Base-by-base conservation (phyloP, 2,113 vertebrate genomes). In the Chaetodon auriga region DNA sequence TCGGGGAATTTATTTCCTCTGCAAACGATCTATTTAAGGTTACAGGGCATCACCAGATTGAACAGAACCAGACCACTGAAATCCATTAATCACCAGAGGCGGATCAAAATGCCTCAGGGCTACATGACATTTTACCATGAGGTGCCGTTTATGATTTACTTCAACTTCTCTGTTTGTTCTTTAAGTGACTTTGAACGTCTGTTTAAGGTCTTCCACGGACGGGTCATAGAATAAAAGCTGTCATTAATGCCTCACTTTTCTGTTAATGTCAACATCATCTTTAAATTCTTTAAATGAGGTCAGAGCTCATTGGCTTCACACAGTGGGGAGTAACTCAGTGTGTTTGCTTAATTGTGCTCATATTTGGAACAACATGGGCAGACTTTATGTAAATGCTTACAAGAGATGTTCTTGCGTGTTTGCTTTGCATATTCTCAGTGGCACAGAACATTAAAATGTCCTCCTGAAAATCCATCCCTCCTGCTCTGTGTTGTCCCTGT, bases 401-500 rank as follows among this genome's bases (percentile, higher is more conserved):
- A n/a, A 49, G 65, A 53, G 58, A 57, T 43, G 35, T 75, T 57
- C 68, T 69, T n/a, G 14, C 68, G 62, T 70, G 36, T 76, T 86
- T 83, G 64, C 62, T 66, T 75, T 48, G 75, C 35, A 54, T 68
- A 73, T 72, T 77, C 68, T 88, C 83, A 36, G 57, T 21, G 82
- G 82, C 43, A 43, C 57, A 62, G 49, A 69, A 79, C 75, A 76
- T 85, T 58, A 65, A 66, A 78, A 81, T 69, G 73, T 82, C 73
- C 69, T 73, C 65, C 38, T 30, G 43, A 65, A 76, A 89, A 81
- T 72, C 80, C 64, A 45, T 71, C 75, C 68, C 68, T 46, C 68
- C 58, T 61, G 82, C 18, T 89, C 75, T 21, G 12, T 3, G 46
- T 55, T 66, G 76, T 86, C 83, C 83, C 87, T 60, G 70, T 81